Base-by-base conservation (phyloP, 1,140 invertebrate species). In the Meloidogyne chitwoodi region DNA sequence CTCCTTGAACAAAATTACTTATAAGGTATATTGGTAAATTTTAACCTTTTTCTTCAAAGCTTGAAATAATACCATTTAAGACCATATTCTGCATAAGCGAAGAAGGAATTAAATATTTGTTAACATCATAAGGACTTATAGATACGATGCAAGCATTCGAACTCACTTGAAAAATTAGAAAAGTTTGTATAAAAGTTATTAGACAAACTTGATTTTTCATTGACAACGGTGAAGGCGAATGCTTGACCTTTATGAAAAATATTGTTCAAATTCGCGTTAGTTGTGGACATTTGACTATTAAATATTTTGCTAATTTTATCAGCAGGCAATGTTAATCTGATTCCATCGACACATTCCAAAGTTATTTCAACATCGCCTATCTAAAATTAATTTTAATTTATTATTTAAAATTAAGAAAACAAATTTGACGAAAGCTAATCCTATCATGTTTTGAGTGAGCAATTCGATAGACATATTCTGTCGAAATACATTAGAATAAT, bases 11-110 rank as follows among this genome's bases (percentile, higher is more conserved):
- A 80, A n/a, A 16, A 41, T 68, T 6, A 29, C 24, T 19, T 64
- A 74, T 44, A 1, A 29, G 74, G 8, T 4, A 24, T 22, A 19
- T 1, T 74, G 3, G n/a, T 74, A 38, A 76, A 63, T 48, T 6
- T n/a, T 81, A 62, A 80, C 83, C 84, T 79, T 85, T 85, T 38
- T 87, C 84, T 75, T 85, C 84, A 16, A 84, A 74, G 61, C 81
- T 86, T 24, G 72, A 26, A 24, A 85, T 71, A 27, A 76, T 48
- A 19, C 79, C 79, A 56, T 81, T 78, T n/a, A 87, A 48, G 2
- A 83, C 85, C 0, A 80, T 38, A n/a, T 78, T 81, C 4, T 68
- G 41, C 11, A 77, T 38, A 14, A 83, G 34, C 10, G 67, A 61
- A 10, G 76, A 69, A 8, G 85, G 77, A 29, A 79, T 77, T 10